A percentile compares a stretch with the other conserved stretches of the same genome.
Evolutionary conservation across 2,888 invertebrate species (phyloP).

Genomic region (Galerucella nymphaeae): DNA sequence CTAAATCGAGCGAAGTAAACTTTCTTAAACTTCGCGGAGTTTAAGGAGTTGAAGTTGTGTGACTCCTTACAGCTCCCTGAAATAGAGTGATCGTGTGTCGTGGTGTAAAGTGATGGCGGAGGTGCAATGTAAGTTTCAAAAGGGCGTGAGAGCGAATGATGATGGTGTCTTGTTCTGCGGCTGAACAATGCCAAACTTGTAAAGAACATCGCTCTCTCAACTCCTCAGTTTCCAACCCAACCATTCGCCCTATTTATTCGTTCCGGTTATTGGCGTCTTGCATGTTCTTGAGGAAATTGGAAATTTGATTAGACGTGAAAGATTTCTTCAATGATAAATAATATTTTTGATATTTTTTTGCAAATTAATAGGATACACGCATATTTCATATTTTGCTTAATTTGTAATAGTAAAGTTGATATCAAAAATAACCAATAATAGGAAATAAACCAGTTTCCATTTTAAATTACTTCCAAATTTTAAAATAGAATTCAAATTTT

Average conservation of each 20-base stretch:
- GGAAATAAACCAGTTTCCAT: too few species aligned
- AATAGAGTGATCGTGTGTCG: conserved; percentile 17
- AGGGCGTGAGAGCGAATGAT: conserved; percentile 51
- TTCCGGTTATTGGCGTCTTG: background rate
- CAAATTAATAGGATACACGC: too few species aligned
- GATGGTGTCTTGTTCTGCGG: conserved; percentile 64
- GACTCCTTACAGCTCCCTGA: conserved; percentile 21
- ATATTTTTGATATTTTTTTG: too few species aligned
- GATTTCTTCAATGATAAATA: too few species aligned
- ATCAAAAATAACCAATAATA: too few species aligned
- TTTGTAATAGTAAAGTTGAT: too few species aligned
- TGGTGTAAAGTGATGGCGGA: conserved; percentile 19
- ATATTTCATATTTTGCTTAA: too few species aligned
- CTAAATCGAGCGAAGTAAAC: conserved; percentile 3
- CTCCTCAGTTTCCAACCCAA: conserved; percentile 39
- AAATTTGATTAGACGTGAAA: background rate
- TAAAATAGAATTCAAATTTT: too few species aligned
- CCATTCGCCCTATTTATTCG: conserved; percentile 32
- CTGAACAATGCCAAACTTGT: conserved; percentile 63
- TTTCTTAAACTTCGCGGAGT: conserved; percentile 9
- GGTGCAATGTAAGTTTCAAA: conserved; percentile 43
- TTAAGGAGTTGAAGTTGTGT: conserved; percentile 24
- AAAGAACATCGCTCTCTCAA: conserved; percentile 58
- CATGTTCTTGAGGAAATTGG: background rate
- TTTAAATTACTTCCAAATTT: too few species aligned